Evolutionary conservation across 2,888 invertebrate species (phyloP).

Genomic region (Amitus sp.): DNA sequence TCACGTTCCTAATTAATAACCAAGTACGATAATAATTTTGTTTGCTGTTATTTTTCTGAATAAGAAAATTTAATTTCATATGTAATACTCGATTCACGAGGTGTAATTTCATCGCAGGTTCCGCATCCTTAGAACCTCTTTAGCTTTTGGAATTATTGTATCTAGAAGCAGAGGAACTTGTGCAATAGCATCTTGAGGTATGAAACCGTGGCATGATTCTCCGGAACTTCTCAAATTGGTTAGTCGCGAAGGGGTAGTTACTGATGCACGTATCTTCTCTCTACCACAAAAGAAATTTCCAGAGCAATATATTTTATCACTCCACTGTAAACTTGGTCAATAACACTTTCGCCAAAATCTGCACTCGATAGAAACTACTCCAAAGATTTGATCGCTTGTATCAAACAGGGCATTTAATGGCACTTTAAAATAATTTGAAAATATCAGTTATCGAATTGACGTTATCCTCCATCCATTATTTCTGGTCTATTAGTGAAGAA

Average conservation of each 20-base stretch:
- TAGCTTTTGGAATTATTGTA: conserved; percentile 1
- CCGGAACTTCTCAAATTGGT: conserved; percentile 46
- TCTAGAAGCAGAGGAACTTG: conserved; percentile 12
- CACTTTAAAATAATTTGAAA: neutral
- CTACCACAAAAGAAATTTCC: conserved; percentile 8
- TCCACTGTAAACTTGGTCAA: conserved; percentile 1
- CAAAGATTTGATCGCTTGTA: no score
- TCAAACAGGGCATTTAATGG: no score
- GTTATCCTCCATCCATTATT: no score
- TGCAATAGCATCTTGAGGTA: conserved; percentile 18
- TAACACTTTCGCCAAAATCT: neutral
- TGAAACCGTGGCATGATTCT: conserved; percentile 42
- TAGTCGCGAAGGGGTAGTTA: conserved; percentile 35
- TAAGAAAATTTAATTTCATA: no score
- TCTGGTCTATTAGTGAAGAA: no score
- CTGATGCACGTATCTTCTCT: conserved; percentile 11
- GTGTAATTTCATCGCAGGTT: neutral
- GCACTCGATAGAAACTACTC: no score
- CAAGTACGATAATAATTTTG: no score
- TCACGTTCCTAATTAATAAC: no score
- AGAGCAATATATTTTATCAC: neutral
- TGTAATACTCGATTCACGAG: no score
- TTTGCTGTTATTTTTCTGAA: no score
- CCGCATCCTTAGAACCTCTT: conserved; percentile 12
- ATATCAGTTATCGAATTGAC: no score